Conservation (phyloP, 2,888 invertebrate species). For the Apoderus coryli region DNA sequence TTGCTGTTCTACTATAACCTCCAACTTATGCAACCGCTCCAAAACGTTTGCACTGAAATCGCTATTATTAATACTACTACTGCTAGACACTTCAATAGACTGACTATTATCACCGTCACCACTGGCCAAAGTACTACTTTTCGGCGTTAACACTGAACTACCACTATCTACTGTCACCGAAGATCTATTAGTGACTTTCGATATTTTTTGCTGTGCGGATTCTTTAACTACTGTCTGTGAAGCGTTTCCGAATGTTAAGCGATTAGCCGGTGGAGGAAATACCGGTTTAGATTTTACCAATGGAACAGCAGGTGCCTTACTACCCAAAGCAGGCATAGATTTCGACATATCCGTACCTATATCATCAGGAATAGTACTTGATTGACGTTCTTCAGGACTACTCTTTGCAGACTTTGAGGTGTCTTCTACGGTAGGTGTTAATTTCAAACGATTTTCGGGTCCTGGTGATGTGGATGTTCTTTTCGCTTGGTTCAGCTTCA, state of each 20-base stretch:
- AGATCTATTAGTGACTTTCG: constrained; percentile 2
- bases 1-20: constrained; percentile 43
- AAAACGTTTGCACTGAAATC: constrained; percentile 29
- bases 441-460: constrained; percentile 23
- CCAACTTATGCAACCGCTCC: constrained; percentile 40
- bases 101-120: background rate
- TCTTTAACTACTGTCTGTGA: too few species aligned
- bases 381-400: constrained; percentile 15
- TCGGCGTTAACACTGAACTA: constrained; percentile 5
- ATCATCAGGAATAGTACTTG: too few species aligned
- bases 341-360: constrained; percentile 20
- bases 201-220: constrained; percentile 9
- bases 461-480: constrained; percentile 38
- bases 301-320: constrained; percentile 22
- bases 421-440: constrained; percentile 22
- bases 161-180: constrained; percentile 1
- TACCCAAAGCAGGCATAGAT: constrained; percentile 15
- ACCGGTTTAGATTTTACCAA: constrained; percentile 16
- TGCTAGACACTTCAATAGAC: background rate
- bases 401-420: constrained; percentile 30
- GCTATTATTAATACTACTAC: constrained; percentile 18
- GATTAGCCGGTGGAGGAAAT: constrained; percentile 11
- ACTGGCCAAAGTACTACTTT: constrained; percentile 1
- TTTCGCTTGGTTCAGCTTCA: constrained; percentile 63
- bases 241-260: background rate